Evolutionary conservation across 2,113 vertebrate genomes (phyloP).

Genomic region (Amphilophus citrinellus): DNA sequence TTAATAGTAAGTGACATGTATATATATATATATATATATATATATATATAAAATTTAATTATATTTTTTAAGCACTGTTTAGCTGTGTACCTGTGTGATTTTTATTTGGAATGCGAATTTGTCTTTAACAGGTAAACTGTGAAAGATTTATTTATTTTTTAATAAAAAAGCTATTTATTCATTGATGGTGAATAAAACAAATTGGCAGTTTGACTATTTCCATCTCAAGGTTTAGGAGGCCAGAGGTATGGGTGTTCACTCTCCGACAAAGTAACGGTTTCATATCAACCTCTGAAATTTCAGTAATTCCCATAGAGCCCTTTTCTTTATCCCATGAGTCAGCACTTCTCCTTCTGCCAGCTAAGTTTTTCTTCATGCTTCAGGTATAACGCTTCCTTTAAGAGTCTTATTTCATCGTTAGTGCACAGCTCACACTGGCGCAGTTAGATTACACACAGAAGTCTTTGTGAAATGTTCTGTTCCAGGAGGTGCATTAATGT

Average conservation of each 20-base stretch:
- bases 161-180: background rate
- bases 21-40: too few species aligned
- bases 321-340: slow-evolving; percentile 39
- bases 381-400: slow-evolving; percentile 11
- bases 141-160: too few species aligned
- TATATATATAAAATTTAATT: too few species aligned
- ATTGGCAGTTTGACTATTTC: background rate
- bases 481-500: slow-evolving; percentile 64
- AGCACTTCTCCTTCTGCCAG: slow-evolving; percentile 25
- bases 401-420: slow-evolving; percentile 57
- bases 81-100: too few species aligned
- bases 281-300: slow-evolving; percentile 20
- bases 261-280: background rate
- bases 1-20: slow-evolving; percentile 57
- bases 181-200: background rate
- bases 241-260: background rate
- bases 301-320: slow-evolving; percentile 24
- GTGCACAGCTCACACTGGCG: slow-evolving; percentile 31
- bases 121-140: too few species aligned
- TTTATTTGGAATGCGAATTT: too few species aligned
- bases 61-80: too few species aligned
- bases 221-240: background rate
- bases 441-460: slow-evolving; percentile 49
- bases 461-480: slow-evolving; percentile 60
- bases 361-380: slow-evolving; percentile 47